Evolutionary conservation across 1,140 invertebrate genomes (phyloP).

Genomic region (Hyles euphorbiae): DNA sequence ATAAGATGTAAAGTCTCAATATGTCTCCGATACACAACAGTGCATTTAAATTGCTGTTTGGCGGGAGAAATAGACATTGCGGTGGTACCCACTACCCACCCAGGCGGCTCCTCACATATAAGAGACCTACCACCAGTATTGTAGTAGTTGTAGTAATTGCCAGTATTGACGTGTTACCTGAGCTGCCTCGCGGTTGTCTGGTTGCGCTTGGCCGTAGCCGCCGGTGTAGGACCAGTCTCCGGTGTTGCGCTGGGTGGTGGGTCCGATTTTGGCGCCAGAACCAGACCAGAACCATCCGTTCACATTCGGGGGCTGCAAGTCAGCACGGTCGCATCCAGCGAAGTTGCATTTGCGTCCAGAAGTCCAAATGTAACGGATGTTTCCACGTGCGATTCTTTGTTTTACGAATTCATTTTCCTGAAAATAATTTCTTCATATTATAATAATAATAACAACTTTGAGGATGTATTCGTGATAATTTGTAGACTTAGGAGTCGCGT

Average conservation of each 20-base stretch:
- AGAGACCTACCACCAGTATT: too few species aligned
- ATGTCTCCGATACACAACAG: too few species aligned
- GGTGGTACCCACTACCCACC: too few species aligned
- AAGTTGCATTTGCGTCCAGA: slow-evolving; percentile 95
- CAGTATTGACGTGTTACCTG: slow-evolving; percentile 76
- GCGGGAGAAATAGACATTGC: too few species aligned
- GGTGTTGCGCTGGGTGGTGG: slow-evolving; percentile 89
- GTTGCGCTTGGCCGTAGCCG: slow-evolving; percentile 89
- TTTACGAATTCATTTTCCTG: slow-evolving; percentile 93
- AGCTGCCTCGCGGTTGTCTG: slow-evolving; percentile 92
- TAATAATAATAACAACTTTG: too few species aligned
- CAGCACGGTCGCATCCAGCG: slow-evolving; percentile 90
- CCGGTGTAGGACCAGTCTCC: slow-evolving; percentile 93
- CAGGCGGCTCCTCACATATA: too few species aligned
- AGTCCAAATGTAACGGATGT: slow-evolving; percentile 90
- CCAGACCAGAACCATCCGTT: slow-evolving; percentile 97
- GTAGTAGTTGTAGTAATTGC: too few species aligned
- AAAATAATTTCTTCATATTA: slow-evolving; percentile 15
- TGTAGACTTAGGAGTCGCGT: neutral
- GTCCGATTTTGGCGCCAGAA: slow-evolving; percentile 91
- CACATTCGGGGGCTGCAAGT: slow-evolving; percentile 90
- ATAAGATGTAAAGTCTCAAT: too few species aligned
- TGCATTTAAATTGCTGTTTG: too few species aligned
- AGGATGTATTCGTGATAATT: too few species aligned
- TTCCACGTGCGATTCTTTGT: slow-evolving; percentile 85